Percentiles rank a stretch among this genome's conserved stretches.
phyloP scores from a whole-genome alignment of 2,113 vertebrate genomes.

The Mellivora capensis region DNA sequence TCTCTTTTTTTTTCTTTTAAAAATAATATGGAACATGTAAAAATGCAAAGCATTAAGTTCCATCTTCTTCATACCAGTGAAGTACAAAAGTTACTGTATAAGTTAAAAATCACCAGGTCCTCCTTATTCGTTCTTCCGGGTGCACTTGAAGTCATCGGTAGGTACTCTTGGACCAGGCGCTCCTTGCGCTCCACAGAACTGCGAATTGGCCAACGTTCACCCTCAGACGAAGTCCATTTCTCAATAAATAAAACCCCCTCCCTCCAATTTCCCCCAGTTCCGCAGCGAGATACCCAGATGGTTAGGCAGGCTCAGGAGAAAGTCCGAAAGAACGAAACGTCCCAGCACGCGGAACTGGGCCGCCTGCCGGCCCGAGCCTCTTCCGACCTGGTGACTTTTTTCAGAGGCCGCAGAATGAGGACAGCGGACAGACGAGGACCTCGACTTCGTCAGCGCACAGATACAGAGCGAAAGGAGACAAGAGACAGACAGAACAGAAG shows the following conservation, averaged over 20 bases:
- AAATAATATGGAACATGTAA: slow-evolving; percentile 53
- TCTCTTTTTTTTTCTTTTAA: slow-evolving; percentile 52
- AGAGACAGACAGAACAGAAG: slow-evolving; percentile 80
- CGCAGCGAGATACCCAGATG: slow-evolving; percentile 71
- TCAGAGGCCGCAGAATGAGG: slow-evolving; percentile 79
- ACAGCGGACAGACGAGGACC: slow-evolving; percentile 84
- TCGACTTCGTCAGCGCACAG: slow-evolving; percentile 79
- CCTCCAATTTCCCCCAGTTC: slow-evolving; percentile 67
- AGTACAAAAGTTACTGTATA: slow-evolving; percentile 77
- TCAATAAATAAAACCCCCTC: slow-evolving; percentile 84
- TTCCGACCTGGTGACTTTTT: slow-evolving; percentile 47
- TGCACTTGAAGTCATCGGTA: slow-evolving; percentile 56
- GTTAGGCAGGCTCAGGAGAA: slow-evolving; percentile 70
- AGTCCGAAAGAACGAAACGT: not conserved
- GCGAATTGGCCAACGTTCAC: slow-evolving; percentile 70
- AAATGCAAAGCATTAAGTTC: slow-evolving; percentile 58
- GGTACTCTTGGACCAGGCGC: slow-evolving; percentile 45
- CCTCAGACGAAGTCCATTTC: slow-evolving; percentile 74
- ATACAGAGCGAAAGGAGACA: slow-evolving; percentile 76
- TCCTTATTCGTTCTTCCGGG: slow-evolving; percentile 18
- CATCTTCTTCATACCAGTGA: slow-evolving; percentile 54
- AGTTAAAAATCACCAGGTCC: slow-evolving; percentile 73
- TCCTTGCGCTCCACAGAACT: slow-evolving; percentile 38
- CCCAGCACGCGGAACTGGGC: not conserved
- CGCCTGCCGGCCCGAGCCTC: not conserved